phyloP scores from a whole-genome alignment of 2,888 invertebrate species.

The Synanthedon vespiformis region DNA sequence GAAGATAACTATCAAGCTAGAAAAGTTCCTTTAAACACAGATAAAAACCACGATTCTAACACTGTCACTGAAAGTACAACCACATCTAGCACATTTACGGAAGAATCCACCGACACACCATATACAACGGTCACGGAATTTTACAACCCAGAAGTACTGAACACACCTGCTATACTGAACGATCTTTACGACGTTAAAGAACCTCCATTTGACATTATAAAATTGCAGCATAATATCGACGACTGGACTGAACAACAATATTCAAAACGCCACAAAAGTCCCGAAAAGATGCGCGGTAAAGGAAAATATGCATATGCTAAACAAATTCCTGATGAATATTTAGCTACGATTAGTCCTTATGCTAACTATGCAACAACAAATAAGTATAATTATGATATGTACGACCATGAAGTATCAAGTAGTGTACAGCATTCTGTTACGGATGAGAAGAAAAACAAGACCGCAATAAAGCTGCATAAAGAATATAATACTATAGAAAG shows the following conservation, averaged over 20 bases:
- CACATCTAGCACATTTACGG: slow-evolving; percentile 32
- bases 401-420: slow-evolving; percentile 61
- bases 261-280: slow-evolving; percentile 60
- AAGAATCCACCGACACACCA: slow-evolving; percentile 19
- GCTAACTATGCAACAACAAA: slow-evolving; percentile 35
- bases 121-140: slow-evolving; percentile 39
- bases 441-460: slow-evolving; percentile 29
- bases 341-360: slow-evolving; percentile 72
- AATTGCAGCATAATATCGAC: slow-evolving; percentile 85
- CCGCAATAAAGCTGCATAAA: slow-evolving; percentile 24
- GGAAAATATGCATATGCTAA: slow-evolving; percentile 78
- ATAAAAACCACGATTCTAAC: slow-evolving; percentile 18
- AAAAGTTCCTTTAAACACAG: slow-evolving; percentile 55
- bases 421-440: slow-evolving; percentile 53
- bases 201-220: slow-evolving; percentile 77
- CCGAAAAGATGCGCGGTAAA: slow-evolving; percentile 63
- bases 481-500: slow-evolving; percentile 48
- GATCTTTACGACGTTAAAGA: slow-evolving; percentile 59
- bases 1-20: slow-evolving; percentile 53
- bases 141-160: slow-evolving; percentile 64
- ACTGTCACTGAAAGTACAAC: slow-evolving; percentile 31
- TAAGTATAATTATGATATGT: slow-evolving; percentile 44
- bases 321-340: slow-evolving; percentile 81
- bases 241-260: slow-evolving; percentile 86
- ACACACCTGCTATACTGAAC: slow-evolving; percentile 36